Conservation (phyloP, 2,888 invertebrate species). For the Lasiommata megera region DNA sequence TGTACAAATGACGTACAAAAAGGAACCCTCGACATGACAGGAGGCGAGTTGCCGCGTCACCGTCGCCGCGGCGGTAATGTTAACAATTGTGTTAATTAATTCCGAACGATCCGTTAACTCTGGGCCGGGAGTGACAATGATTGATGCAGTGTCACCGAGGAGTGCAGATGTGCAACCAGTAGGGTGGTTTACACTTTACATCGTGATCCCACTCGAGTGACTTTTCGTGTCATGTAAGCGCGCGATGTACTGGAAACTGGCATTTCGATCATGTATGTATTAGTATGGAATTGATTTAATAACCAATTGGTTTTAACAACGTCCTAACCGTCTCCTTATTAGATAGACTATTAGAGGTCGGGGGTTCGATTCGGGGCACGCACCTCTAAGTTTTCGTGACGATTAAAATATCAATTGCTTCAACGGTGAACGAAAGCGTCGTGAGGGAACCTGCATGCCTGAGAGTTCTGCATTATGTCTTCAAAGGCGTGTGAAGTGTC, state of each 20-base stretch:
- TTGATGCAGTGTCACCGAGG: not conserved
- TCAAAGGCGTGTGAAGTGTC: too few species aligned
- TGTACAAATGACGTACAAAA: slow-evolving; percentile 4
- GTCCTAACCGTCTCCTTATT: too few species aligned
- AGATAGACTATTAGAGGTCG: too few species aligned
- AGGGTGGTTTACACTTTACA: not conserved
- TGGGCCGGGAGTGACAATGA: slow-evolving; percentile 3
- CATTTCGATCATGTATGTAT: too few species aligned
- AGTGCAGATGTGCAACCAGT: not conserved
- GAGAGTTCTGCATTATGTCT: too few species aligned
- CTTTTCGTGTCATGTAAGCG: not conserved
- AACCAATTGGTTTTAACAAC: too few species aligned
- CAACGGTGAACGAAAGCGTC: too few species aligned
- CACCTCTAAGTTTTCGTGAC: too few species aligned
- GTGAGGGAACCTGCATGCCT: too few species aligned
- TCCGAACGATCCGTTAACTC: slow-evolving; percentile 45
- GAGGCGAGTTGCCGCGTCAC: slow-evolving; percentile 1
- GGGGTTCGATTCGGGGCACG: too few species aligned
- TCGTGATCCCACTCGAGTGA: not conserved
- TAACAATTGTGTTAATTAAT: slow-evolving; percentile 47
- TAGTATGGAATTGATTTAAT: too few species aligned
- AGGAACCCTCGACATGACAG: not conserved
- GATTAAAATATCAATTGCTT: too few species aligned
- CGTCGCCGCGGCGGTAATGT: slow-evolving; percentile 1
- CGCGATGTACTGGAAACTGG: not conserved